Evolutionary conservation across 2,888 invertebrate genomes (phyloP).

Genomic region (Drosophila stalkeri): DNA sequence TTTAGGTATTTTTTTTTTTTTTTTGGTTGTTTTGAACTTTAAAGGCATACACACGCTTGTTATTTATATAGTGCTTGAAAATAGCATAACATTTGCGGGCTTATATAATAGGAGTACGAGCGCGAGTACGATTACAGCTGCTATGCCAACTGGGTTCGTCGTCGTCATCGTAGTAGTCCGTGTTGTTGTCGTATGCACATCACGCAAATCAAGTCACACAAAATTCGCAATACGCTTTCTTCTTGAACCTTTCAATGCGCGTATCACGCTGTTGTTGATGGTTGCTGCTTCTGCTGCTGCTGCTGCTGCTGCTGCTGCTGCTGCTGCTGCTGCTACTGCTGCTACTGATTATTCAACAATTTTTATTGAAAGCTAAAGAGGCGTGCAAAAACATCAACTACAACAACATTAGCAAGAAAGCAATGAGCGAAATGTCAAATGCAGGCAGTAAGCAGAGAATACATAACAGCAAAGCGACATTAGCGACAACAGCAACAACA

Average conservation of each 20-base stretch:
- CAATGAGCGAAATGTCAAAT: slow-evolving; percentile 78
- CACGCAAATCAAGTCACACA: slow-evolving; percentile 78
- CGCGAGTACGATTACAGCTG: slow-evolving; percentile 27
- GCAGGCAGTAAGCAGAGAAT: slow-evolving; percentile 65
- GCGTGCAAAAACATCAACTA: slow-evolving; percentile 63
- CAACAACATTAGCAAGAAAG: slow-evolving; percentile 66
- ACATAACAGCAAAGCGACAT: slow-evolving; percentile 71
- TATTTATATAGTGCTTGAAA: slow-evolving; percentile 75
- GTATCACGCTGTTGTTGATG: slow-evolving; percentile 50
- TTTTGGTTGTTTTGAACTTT: slow-evolving; percentile 30
- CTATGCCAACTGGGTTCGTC: slow-evolving; percentile 48
- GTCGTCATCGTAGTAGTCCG: slow-evolving; percentile 10
- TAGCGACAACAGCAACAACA: slow-evolving; percentile 57
- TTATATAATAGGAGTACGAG: slow-evolving; percentile 62
- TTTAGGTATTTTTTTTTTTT: slow-evolving; percentile 2
- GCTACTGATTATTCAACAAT: slow-evolving; percentile 75
- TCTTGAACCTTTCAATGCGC: slow-evolving; percentile 73
- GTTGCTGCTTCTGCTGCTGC: slow-evolving; percentile 36
- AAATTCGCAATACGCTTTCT: slow-evolving; percentile 69
- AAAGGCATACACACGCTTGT: slow-evolving; percentile 61
- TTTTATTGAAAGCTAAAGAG: slow-evolving; percentile 78
- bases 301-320: slow-evolving; percentile 29
- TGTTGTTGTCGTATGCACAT: slow-evolving; percentile 69
- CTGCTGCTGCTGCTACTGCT: slow-evolving; percentile 33
- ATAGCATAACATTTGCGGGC: slow-evolving; percentile 75